Evolutionary conservation across 2,888 invertebrate species (phyloP).

Genomic region (Trissolcus japonicus): DNA sequence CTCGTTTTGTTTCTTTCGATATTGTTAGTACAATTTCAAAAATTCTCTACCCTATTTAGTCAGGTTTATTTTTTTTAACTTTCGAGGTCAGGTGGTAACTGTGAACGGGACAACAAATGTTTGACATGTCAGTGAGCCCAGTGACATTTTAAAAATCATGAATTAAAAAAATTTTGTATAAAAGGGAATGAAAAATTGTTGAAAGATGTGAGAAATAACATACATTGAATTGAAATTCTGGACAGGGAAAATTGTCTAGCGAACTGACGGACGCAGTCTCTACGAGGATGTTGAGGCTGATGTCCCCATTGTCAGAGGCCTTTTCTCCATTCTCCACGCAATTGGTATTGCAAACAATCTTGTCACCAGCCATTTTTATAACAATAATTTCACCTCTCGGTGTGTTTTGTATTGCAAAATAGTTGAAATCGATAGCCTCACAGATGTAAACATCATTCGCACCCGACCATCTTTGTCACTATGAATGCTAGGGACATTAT

Average conservation of each 20-base stretch:
- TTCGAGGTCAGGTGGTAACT: background rate
- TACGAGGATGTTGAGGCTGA: conserved; percentile 63
- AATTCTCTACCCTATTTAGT: no score
- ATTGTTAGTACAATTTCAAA: no score
- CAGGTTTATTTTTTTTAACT: background rate
- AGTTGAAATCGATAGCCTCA: no score
- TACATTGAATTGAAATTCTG: conserved; percentile 52
- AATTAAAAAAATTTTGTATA: background rate
- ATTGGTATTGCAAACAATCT: conserved; percentile 64
- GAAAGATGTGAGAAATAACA: conserved; percentile 6
- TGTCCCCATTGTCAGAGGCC: conserved; percentile 63
- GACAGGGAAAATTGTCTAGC: conserved; percentile 39
- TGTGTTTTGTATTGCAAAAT: no score
- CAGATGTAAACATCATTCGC: no score
- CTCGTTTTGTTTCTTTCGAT: no score
- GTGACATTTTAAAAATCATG: background rate
- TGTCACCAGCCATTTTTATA: conserved; percentile 69
- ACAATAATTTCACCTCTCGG: no score
- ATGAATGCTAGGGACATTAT: no score
- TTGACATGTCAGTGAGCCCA: background rate
- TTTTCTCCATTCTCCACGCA: conserved; percentile 65
- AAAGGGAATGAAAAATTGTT: background rate
- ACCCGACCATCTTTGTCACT: no score
- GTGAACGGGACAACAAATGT: background rate
- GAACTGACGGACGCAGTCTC: conserved; percentile 62